Conservation (phyloP, 2,797 vertebrate genomes). For the Ptychadena robeensis region DNA sequence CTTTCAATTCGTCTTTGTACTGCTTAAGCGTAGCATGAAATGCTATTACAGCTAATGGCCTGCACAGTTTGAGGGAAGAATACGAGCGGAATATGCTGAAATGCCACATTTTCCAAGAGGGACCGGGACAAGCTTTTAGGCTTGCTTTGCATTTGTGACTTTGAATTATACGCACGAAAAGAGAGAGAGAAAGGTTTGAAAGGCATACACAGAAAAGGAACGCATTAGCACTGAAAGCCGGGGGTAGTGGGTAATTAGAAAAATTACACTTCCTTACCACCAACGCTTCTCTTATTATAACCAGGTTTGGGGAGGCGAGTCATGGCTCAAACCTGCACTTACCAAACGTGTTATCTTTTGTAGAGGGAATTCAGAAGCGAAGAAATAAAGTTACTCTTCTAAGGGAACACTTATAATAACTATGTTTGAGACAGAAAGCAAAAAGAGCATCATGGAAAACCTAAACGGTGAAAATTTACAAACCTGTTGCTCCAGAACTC, state of each 20-base stretch:
- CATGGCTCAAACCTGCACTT: neutral
- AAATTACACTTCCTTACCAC: slow-evolving; percentile 1
- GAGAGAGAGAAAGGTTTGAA: slow-evolving; percentile 10
- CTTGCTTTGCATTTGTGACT: slow-evolving; percentile 45
- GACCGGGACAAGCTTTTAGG: slow-evolving; percentile 33
- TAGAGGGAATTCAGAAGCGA: neutral
- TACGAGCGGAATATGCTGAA: slow-evolving; percentile 45
- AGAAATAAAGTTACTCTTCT: neutral
- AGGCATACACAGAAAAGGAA: slow-evolving; percentile 6
- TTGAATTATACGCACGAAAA: slow-evolving; percentile 22
- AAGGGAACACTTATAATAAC: neutral
- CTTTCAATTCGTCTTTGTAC: slow-evolving; percentile 56
- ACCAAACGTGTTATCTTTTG: neutral
- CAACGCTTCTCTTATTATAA: slow-evolving; percentile 11
- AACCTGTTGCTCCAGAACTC: neutral
- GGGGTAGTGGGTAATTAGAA: neutral
- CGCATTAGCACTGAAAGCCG: slow-evolving; percentile 15
- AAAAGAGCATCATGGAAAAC: neutral
- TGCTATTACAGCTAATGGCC: slow-evolving; percentile 52
- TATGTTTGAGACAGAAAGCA: too few species aligned
- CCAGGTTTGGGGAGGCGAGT: neutral
- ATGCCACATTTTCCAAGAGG: slow-evolving; percentile 39
- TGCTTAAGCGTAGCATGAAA: slow-evolving; percentile 51
- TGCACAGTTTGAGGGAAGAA: slow-evolving; percentile 49
- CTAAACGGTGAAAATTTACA: neutral